Evolutionary conservation across 2,113 vertebrate species (phyloP).

Genomic region (Camelus bactrianus): DNA sequence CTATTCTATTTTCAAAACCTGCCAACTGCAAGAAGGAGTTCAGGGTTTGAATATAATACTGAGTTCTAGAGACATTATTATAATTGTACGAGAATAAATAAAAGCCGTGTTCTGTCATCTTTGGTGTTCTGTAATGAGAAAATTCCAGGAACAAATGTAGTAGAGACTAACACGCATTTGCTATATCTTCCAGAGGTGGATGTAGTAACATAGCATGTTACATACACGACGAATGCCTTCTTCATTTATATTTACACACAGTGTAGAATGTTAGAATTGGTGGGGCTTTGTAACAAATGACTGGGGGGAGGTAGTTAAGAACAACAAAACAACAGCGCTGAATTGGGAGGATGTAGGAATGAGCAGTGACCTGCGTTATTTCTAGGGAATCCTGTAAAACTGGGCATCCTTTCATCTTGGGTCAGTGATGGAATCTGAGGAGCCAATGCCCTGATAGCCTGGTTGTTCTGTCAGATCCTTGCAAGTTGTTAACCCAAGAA

Average conservation of each 20-base stretch:
- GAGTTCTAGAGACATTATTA: background rate
- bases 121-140: background rate
- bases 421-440: background rate
- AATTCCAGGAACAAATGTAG: background rate
- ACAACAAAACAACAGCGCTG: background rate
- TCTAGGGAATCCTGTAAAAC: background rate
- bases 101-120: conserved; percentile 15
- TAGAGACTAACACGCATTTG: background rate
- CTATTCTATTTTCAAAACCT: background rate
- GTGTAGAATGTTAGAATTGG: background rate
- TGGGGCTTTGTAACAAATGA: background rate
- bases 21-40: background rate
- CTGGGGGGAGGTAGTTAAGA: background rate
- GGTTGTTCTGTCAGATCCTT: background rate
- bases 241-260: background rate
- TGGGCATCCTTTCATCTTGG: background rate
- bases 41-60: background rate
- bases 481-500: background rate
- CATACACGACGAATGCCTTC: background rate
- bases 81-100: background rate
- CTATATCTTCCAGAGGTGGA: background rate
- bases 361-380: background rate
- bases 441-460: background rate
- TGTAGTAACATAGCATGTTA: background rate
- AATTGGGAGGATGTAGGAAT: background rate